Evolutionary conservation across 2,888 invertebrate genomes (phyloP), one percentile per base, ranked within the genome.

Genomic region (Andrena hattorfiana): DNA sequence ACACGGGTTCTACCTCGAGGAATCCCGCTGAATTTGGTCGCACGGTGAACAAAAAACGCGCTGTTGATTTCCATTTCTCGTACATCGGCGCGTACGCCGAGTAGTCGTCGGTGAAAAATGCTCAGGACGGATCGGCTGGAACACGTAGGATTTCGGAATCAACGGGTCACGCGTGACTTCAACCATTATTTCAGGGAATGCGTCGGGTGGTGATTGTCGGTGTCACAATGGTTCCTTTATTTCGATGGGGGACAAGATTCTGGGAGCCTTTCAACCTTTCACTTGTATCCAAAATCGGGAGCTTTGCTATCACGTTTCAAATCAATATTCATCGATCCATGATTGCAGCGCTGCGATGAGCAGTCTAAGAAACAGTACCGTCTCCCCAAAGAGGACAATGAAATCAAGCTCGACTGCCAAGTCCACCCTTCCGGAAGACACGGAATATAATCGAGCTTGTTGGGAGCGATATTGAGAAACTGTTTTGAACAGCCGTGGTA

Each of bases 61-160:
- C 16, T 10, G 16, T 49, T 67, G 71, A 86, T 86, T 86, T 79
- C 81, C 86, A 85, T 76, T 84, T 79, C 72, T 72, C 73, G 74
- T 56, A 62, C 77, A 68, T 20, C 60, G 48, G 3, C 60, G 67
- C 23, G 32, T 75, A 70, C 23, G 26, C 30, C 64, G 32, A 66
- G 62, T 81, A 68, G 73, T n/a, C 42, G 4, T 4, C 35, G 35
- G 30, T 66, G 77, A 67, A 35, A 79, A 70, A 79, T 64, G 60
- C 16, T 70, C 67, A 20, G 59, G 64, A 48, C 66, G 70, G 62
- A 51, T 64, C 62, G 35, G 7, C 5, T n/a, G 64, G 48, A 32
- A 79, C 78, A 51, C 66, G 74, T 82, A 60, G 56, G 66, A 82
- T 82, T 79, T 67, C 26, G 35, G 60, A 67, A 70, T 68, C 69